Evolutionary conservation across 1,140 invertebrate genomes (phyloP).

Genomic region (Heliconius hermathena): DNA sequence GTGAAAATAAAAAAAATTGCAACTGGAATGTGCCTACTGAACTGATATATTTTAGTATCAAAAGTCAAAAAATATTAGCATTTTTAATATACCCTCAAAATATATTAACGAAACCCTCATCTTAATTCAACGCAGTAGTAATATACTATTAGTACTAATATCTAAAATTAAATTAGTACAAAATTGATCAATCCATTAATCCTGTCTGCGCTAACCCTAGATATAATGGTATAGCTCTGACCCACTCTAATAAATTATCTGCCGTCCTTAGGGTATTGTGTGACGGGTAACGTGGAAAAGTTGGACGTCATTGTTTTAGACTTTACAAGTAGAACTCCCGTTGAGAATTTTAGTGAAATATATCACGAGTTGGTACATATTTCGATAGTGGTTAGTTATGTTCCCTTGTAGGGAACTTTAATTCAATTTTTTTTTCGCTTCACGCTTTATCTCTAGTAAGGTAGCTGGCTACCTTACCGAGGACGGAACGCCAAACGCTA

Average conservation of each 20-base stretch:
- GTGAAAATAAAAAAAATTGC: too few species aligned
- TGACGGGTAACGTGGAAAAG: conserved; percentile 2
- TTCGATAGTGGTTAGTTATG: not conserved
- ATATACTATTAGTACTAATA: not conserved
- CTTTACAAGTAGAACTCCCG: not conserved
- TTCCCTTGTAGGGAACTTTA: too few species aligned
- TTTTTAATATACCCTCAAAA: too few species aligned
- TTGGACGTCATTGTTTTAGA: conserved; percentile 8
- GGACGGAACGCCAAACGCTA: too few species aligned
- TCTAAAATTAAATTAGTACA: conserved; percentile 5
- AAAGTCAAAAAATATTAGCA: too few species aligned
- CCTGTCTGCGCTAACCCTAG: conserved; percentile 3
- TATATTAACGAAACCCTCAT: too few species aligned
- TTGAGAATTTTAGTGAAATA: not conserved
- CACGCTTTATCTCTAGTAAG: too few species aligned
- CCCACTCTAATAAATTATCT: conserved; percentile 11
- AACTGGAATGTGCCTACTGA: too few species aligned
- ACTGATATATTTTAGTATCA: too few species aligned
- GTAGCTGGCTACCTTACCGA: too few species aligned
- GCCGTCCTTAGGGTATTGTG: not conserved
- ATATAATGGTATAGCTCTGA: not conserved
- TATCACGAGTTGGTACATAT: not conserved
- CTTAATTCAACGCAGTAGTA: not conserved
- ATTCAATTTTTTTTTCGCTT: too few species aligned
- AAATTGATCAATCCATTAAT: conserved; percentile 7